Evolutionary conservation across 2,113 vertebrate genomes (phyloP).

Genomic region (Muntiacus muntjak): DNA sequence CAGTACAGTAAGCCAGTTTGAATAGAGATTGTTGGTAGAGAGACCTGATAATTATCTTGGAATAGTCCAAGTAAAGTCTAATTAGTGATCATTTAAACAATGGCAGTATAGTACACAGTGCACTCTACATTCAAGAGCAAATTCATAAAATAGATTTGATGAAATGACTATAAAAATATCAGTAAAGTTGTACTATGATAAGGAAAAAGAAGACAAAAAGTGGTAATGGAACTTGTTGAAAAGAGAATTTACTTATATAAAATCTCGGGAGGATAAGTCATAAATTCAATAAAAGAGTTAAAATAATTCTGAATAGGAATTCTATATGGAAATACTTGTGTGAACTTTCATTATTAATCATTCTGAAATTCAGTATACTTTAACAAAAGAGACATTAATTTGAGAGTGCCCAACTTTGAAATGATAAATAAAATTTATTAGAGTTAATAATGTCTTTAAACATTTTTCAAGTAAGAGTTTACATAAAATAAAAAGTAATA

Average conservation of each 20-base stretch:
- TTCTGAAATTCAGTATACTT: neutral
- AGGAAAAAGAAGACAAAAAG: neutral
- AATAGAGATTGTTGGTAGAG: neutral
- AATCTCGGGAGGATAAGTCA: neutral
- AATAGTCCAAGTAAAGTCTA: neutral
- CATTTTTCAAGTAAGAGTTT: neutral
- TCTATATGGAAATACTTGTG: neutral
- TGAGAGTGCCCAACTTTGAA: neutral
- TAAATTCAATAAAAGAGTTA: neutral
- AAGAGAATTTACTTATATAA: neutral
- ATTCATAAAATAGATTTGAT: neutral
- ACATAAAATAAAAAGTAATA: neutral
- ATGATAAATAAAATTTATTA: constrained; percentile 19
- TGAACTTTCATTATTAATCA: neutral
- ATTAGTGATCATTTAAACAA: neutral
- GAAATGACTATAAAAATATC: neutral
- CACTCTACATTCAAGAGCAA: neutral
- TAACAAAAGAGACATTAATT: neutral
- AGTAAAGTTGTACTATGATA: neutral
- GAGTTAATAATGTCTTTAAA: constrained; percentile 2
- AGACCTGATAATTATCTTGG: neutral
- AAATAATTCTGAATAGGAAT: neutral
- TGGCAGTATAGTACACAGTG: neutral
- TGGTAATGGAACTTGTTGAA: neutral
- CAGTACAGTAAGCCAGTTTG: neutral